Evolutionary conservation across 2,888 invertebrate genomes (phyloP).

Genomic region (Tachina grossa): DNA sequence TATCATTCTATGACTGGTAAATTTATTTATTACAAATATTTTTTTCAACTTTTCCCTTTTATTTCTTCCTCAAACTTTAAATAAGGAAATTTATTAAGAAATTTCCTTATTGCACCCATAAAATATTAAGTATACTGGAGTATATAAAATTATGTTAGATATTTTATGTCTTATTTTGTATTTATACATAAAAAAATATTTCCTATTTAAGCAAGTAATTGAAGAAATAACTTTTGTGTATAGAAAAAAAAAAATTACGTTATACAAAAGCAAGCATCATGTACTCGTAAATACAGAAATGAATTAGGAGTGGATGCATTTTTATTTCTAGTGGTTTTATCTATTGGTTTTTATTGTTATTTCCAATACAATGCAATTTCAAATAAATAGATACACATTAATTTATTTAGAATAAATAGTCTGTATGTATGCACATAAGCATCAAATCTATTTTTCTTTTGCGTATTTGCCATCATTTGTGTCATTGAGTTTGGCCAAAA

Average conservation of each 20-base stretch:
- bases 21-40: neutral
- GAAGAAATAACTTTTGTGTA: conserved; percentile 3
- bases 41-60: neutral
- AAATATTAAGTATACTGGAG: neutral
- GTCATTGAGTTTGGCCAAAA: conserved; percentile 51
- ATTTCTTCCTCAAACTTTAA: neutral
- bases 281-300: neutral
- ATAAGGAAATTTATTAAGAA: conserved; percentile 16
- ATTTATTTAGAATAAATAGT: neutral
- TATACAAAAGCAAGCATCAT: neutral
- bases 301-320: neutral
- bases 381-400: neutral
- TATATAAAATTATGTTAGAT: neutral
- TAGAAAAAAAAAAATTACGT: neutral
- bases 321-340: conserved; percentile 1
- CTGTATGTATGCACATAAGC: too few species aligned
- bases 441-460: neutral
- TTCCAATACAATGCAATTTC: neutral
- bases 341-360: conserved; percentile 24
- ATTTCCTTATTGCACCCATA: neutral
- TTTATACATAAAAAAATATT: conserved; percentile 27
- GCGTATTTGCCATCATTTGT: conserved; percentile 29
- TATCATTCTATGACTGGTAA: conserved; percentile 25
- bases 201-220: neutral
- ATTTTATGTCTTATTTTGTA: neutral